Percentiles rank a stretch among this genome's conserved stretches.
These are phyloP conservation scores for Drosophila leontia DNA, from an alignment of 1,140 invertebrate genomes.

Conservation along the genomic window DNA sequence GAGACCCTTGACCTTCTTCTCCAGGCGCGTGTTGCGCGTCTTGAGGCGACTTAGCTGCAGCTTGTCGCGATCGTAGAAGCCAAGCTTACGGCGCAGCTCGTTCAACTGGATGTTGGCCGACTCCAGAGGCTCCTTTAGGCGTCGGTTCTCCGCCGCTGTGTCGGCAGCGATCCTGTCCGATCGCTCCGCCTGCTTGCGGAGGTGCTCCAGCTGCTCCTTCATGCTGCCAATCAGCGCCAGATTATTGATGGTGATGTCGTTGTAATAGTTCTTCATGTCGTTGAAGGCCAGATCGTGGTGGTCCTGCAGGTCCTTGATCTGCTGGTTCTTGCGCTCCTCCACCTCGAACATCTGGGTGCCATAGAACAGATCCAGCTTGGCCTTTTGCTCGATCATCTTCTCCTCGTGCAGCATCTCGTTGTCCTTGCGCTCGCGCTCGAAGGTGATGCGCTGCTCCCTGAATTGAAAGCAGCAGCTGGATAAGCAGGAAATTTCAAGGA, in stretches of 20 bases:
- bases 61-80: conserved; percentile 92
- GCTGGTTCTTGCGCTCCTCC: conserved; percentile 95
- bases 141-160: conserved; percentile 90
- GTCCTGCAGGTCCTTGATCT: conserved; percentile 92
- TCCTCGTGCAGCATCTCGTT: conserved; percentile 93
- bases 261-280: conserved; percentile 97
- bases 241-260: conserved; percentile 96
- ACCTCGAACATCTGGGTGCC: conserved; percentile 93
- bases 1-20: conserved; percentile 90
- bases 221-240: conserved; percentile 92
- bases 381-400: conserved; percentile 90
- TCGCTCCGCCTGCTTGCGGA: conserved; percentile 92
- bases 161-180: conserved; percentile 87
- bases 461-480: conserved; percentile 1
- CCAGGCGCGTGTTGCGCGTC: conserved; percentile 85
- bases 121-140: conserved; percentile 89
- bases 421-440: conserved; percentile 91
- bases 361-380: conserved; percentile 91
- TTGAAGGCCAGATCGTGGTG: conserved; percentile 94
- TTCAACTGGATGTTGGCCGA: conserved; percentile 88
- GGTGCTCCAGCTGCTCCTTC: conserved; percentile 94
- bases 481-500: neutral
- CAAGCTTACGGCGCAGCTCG: conserved; percentile 90
- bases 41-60: conserved; percentile 86
- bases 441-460: conserved; percentile 62